Base-by-base conservation (phyloP, 2,113 vertebrate species). In the Chrysochloris asiatica region DNA sequence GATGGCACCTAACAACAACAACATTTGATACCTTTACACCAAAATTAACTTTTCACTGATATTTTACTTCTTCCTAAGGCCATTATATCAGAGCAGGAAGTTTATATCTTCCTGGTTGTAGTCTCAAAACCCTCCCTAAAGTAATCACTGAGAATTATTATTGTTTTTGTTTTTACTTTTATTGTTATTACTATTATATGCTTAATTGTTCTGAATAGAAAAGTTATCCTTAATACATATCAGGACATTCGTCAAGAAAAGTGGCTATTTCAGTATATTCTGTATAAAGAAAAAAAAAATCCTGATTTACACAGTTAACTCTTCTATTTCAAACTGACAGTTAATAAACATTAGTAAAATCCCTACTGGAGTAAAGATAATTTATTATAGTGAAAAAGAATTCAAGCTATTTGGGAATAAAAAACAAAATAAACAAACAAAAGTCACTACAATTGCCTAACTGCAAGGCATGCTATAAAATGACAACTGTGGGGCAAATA, bases 401-500 rank as follows among this genome's bases (percentile, higher is more conserved):
- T 11, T 75, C 28, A 24, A 83, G 33, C 76, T 41, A 65, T 67
- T 52, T 77, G 33, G 19, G 67, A 56, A 75, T 77, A 67, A 50
- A 88, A 86, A 54, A 3, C 22, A 88, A 67, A 21, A 47, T 73
- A 82, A 78, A 41, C 45, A 81, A 76, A 12, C 28, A 41, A 63
- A 28, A 82, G 16, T 8, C 26, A 43, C 26, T 67, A 17, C 65
- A 85, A 48, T 30, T 82, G 13, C 33, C 36, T 28, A 28, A 65
- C 75, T 86, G 36, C n/a, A 95, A 77, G 83, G 41, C 28, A 45
- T 33, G 4, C 17, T 88, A 73, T 30, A 71, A 76, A 86, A 75
- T 72, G 61, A 76, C 26, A 77, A 54, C 75, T 48, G 41, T 36
- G 43, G 30, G 43, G 5, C 73, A 72, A 71, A 95, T 22, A 89